Base-by-base conservation (phyloP, 2,888 invertebrate genomes). In the Trachelus stipa region DNA sequence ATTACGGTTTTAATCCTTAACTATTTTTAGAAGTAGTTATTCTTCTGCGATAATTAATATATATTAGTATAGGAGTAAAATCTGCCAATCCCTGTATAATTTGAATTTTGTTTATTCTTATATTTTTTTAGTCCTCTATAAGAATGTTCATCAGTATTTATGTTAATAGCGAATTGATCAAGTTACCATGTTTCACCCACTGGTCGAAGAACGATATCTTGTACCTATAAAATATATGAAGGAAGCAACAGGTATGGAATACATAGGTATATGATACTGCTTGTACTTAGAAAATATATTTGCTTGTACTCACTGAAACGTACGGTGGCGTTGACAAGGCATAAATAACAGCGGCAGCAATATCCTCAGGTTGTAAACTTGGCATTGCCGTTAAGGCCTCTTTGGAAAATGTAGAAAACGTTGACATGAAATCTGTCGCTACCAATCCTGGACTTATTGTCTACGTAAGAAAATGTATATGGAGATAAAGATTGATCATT, bases 381-480 rank as follows among this genome's bases (percentile, higher is more conserved):
- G 71, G 71, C 71, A 71, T 71, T 34, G 89, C 87, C 15, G 90
- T 89, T 74, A 92, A 90, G 40, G 84, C 78, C 76, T 89, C 87
- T 34, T 86, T 83, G 12, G 87, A 84, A 76, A 87, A 89, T 37
- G 83, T 82, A 11, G 87, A 85, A 80, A 87, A 87, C 82, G 91
- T 92, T 23, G 71, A 31, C 71, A 71, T 71, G 73, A 93, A 91
- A 79, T 93, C 92, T 0, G 94, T 94, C 73, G 92, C 92, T 33
- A 94, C 94, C 83, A 94, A 88, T 31, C 95, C 95, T 0, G 95
- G 95, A 69, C 94, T 94, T 73, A 95, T 91, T 84, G 94, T 94
- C 95, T 95, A 85, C 23, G 84, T 85, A 56, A 56, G 6, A 9
- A 23, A 56, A 56, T 9, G 23, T 56, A 9, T 56, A 56, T 56